A percentile compares a stretch with the other conserved stretches of the same genome.
Evolutionary conservation across 1,140 invertebrate species (phyloP).

Genomic region (Saccostrea echinata): DNA sequence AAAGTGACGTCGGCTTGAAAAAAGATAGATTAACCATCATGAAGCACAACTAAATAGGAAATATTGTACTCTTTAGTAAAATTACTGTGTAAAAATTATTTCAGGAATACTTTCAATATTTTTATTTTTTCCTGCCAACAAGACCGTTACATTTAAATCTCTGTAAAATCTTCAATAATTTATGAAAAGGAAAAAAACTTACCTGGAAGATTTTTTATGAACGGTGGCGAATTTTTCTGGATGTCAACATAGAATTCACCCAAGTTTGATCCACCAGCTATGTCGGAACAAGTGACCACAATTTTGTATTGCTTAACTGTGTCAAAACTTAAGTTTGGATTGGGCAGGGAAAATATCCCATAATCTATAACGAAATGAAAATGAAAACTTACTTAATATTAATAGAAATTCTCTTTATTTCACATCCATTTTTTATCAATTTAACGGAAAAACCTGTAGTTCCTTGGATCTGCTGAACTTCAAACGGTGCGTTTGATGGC

Average conservation of each 20-base stretch:
- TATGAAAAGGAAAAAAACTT: not conserved
- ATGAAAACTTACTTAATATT: not conserved
- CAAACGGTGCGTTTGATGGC: not conserved
- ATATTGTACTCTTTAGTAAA: too few relatives aligned
- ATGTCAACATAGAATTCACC: not conserved
- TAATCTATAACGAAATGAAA: not conserved
- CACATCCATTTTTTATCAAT: too few relatives aligned
- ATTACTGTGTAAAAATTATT: too few relatives aligned
- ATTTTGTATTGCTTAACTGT: not conserved
- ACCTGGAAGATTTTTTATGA: not conserved
- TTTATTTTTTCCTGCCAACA: too few relatives aligned
- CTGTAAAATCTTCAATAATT: not conserved
- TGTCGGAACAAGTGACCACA: not conserved
- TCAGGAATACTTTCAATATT: too few relatives aligned
- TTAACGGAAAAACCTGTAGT: not conserved
- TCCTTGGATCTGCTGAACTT: not conserved
- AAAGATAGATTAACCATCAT: not conserved
- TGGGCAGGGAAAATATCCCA: not conserved
- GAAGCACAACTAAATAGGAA: too few relatives aligned
- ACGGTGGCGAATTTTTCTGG: not conserved
- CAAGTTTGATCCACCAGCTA: not conserved
- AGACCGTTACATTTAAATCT: too few relatives aligned
- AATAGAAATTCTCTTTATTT: not conserved
- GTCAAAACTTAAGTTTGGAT: not conserved
- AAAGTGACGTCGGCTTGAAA: not conserved